These are phyloP conservation scores for Danionella dracula DNA, from an alignment of 2,797 vertebrate species.

Conservation along the genomic window DNA sequence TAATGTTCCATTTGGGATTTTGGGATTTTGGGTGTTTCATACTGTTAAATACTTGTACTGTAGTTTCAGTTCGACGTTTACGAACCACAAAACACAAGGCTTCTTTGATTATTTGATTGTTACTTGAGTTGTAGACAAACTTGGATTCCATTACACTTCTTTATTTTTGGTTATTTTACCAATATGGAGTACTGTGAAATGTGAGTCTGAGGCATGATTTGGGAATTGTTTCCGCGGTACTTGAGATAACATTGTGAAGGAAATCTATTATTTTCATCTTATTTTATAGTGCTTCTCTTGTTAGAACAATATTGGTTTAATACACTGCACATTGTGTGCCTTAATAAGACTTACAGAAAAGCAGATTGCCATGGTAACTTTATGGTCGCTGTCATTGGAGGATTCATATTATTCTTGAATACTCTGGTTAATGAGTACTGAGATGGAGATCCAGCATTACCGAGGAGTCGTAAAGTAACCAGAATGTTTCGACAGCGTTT, in stretches of 20 bases:
- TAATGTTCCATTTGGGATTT: conserved; percentile 70
- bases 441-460: background rate
- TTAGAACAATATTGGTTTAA: conserved; percentile 61
- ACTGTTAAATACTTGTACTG: conserved; percentile 71
- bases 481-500: background rate
- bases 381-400: conserved; percentile 34
- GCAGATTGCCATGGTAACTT: conserved; percentile 45
- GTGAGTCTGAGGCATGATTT: conserved; percentile 74
- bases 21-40: conserved; percentile 70
- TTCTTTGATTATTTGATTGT: conserved; percentile 45
- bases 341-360: conserved; percentile 64
- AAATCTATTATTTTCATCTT: conserved; percentile 64
- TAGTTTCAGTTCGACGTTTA: conserved; percentile 69
- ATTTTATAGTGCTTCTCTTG: conserved; percentile 56
- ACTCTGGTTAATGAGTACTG: conserved; percentile 9
- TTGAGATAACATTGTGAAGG: conserved; percentile 56
- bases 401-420: conserved; percentile 35
- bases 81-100: conserved; percentile 64
- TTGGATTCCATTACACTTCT: conserved; percentile 40
- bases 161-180: conserved; percentile 64
- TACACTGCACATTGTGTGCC: conserved; percentile 73
- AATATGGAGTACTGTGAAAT: conserved; percentile 66
- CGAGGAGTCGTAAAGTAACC: background rate
- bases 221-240: conserved; percentile 66
- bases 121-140: conserved; percentile 36